Evolutionary conservation across 2,113 vertebrate species (phyloP), one percentile per base, ranked within the genome.

Genomic region (Sapayoa aenigma): DNA sequence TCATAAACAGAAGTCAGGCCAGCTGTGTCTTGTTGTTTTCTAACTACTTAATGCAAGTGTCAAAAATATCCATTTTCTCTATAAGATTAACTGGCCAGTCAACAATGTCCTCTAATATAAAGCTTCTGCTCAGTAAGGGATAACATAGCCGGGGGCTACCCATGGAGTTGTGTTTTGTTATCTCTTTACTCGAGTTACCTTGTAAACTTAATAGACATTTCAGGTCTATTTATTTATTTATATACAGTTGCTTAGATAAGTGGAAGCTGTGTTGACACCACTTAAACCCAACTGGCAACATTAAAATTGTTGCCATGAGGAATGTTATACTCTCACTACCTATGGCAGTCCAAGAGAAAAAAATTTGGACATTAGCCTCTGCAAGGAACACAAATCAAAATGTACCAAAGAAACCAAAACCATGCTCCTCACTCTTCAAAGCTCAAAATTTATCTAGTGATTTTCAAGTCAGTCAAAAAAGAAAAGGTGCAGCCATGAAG

Each of bases 391-490:
- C 19, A 73, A 33, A 78, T 21, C 59, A 65, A 35, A 92, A 39
- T 9, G 15, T 60, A 71, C 1, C 4, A 62, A 67, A 78, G 55
- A 75, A 71, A 74, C 28, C 4, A 63, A 89, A 79, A 76, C 10
- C 2, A 21, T 5, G 15, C 13, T 23, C 9, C 4, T 15, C 22
- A 6, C 8, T 4, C 15, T 6, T 2, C 7, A 75, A 76, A 76
- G 12, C 6, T 16, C 37, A 74, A 56, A 80, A 86, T 66, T 69
- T 59, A 33, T 41, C 28, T 22, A 74, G 21, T 1, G 1, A 63
- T 84, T 94, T 86, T 95, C 74, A 91, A 91, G 66, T 20, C n/a
- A 81, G 27, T 93, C 72, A 94, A 91, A 93, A 93, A 78, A 72
- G 4, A 90, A 76, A 92, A 93, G 50, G n/a, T 22, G 80, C 14